Percentiles rank a stretch among this genome's conserved stretches.
phyloP scores from a whole-genome alignment of 2,888 invertebrate genomes.

The Galerucella nymphaeae region DNA sequence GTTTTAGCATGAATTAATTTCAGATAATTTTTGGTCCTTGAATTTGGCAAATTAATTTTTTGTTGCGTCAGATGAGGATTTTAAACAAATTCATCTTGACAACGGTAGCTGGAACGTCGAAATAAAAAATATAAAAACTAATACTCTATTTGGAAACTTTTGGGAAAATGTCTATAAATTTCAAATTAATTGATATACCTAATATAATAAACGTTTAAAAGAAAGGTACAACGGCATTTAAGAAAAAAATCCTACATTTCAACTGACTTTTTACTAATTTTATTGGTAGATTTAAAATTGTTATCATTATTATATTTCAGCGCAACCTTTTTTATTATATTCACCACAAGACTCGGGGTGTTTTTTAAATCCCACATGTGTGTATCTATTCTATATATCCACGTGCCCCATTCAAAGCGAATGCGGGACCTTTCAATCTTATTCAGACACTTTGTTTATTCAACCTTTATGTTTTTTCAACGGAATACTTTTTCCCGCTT shows the following conservation, averaged over 20 bases:
- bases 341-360: slow-evolving; percentile 19
- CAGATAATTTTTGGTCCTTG: too few species aligned
- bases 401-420: slow-evolving; percentile 62
- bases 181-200: not conserved
- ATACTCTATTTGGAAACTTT: not conserved
- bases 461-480: slow-evolving; percentile 55
- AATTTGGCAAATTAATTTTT: too few species aligned
- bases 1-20: too few species aligned
- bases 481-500: slow-evolving; percentile 55
- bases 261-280: too few species aligned
- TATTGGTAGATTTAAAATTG: too few species aligned
- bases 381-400: slow-evolving; percentile 53
- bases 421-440: slow-evolving; percentile 60
- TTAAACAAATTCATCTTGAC: too few species aligned
- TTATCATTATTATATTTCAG: too few species aligned
- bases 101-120: too few species aligned
- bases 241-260: too few species aligned
- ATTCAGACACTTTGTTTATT: slow-evolving; percentile 52
- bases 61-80: too few species aligned
- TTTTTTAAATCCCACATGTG: slow-evolving; percentile 39
- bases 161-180: not conserved
- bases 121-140: too few species aligned
- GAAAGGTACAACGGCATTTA: not conserved
- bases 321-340: not conserved
- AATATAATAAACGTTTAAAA: too few species aligned